Evolutionary conservation across 37 sponge, comb jelly and placozoan species (phyloP), one percentile per base, ranked within the genome.

Genomic region (Chondrilla cf. caribensis): DNA sequence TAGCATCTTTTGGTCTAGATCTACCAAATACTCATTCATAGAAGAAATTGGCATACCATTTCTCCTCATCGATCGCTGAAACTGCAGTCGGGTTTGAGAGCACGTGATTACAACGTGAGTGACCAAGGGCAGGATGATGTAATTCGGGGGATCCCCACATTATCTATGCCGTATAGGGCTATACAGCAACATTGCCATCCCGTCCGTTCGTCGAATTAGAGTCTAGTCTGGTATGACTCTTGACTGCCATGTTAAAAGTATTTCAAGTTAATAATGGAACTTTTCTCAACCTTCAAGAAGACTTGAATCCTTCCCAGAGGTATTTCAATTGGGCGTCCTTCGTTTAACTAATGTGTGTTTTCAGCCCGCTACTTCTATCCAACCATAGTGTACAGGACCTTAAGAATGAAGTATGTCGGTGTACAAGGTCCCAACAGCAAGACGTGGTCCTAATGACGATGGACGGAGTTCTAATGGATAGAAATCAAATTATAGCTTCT

Each of bases 371-470:
- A n/a, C n/a, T n/a, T n/a, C n/a, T n/a, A n/a, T n/a, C n/a, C n/a
- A n/a, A n/a, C n/a, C n/a, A 17, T 39, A 73, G 76, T 4, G 76
- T 73, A 37, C 44, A n/a, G 14, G 76, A 73, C 21, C 76, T 73
- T 31, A n/a, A 17, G 76, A n/a, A 40, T 5, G 76, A 73, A 37
- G 43, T 73, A 37, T 43, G 76, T 39, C 44, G 41, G 6, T 43
- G 43, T 39, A n/a, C 36, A n/a, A 22, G 43, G 24, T 31, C 36
- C 38, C 7, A 22, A 21, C 44, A 40, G 2, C 43, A 35, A 17
- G 41, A 73, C 6, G 76, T 73, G 44, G 44, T 73, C 24, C 43
- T 73, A 35, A 73, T 73, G 76, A 73, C 76, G 41, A 32, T 39
- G 3, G 76, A 73, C 22, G 76, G 76, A 73, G 42, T 36, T 31